phyloP scores from a whole-genome alignment of 30 jellyfish, hydroid and myxozoan genomes.

The Hydractinia symbiolongicarpus region DNA sequence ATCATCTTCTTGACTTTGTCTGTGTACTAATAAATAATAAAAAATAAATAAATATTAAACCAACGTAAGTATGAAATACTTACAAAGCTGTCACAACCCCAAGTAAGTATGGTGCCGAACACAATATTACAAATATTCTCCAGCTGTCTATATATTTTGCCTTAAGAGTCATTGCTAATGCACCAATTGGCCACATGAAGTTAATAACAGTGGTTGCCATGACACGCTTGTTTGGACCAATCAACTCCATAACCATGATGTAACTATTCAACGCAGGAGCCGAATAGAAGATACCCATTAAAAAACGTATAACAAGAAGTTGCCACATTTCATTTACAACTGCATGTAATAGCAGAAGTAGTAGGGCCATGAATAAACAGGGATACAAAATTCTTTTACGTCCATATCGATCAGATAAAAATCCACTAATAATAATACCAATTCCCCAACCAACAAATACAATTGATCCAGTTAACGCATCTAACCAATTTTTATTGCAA shows the following conservation, averaged over 20 bases:
- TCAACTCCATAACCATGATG: slow-evolving; percentile 55
- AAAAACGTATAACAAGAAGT: slow-evolving; percentile 38
- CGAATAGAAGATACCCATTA: slow-evolving; percentile 46
- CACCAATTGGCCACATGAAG: slow-evolving; percentile 42
- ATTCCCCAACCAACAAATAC: slow-evolving; percentile 82
- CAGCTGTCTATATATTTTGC: slow-evolving; percentile 56
- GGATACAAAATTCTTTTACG: slow-evolving; percentile 49
- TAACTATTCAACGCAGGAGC: slow-evolving; percentile 46
- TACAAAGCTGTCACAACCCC: slow-evolving; percentile 30
- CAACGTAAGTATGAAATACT: slow-evolving; percentile 26
- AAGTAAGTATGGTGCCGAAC: slow-evolving; percentile 74
- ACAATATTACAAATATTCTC: slow-evolving; percentile 44
- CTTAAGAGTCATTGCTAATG: slow-evolving; percentile 39
- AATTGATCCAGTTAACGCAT: slow-evolving; percentile 62
- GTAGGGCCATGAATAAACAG: slow-evolving; percentile 28
- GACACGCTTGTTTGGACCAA: slow-evolving; percentile 56
- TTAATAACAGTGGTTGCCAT: slow-evolving; percentile 32
- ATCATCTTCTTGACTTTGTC: neutral
- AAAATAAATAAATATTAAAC: neutral
- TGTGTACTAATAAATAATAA: neutral
- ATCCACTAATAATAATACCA: slow-evolving; percentile 57
- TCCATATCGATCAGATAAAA: slow-evolving; percentile 62
- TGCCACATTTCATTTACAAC: slow-evolving; percentile 58
- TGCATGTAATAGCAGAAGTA: slow-evolving; percentile 40
- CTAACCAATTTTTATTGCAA: slow-evolving; percentile 43